Base-by-base conservation (phyloP, 2,888 invertebrate genomes). In the Limnephilus lunatus region DNA sequence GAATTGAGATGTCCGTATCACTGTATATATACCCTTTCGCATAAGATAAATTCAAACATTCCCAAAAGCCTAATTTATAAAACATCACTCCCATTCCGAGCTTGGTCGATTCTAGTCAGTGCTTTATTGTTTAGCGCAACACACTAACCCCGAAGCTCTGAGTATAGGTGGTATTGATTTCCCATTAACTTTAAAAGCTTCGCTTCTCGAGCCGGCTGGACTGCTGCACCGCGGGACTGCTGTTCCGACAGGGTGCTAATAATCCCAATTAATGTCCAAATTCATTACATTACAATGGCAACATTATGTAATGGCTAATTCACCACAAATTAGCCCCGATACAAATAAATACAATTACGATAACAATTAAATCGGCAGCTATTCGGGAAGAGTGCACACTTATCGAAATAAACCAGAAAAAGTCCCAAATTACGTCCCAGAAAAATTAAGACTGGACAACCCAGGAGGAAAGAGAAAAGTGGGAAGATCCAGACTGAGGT, bases 101-200 rank as follows among this genome's bases (percentile, higher is more conserved):
- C 68, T 68, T n/a, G 7, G 68, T 68, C 25, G 68, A 68, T 68
- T 68, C 25, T 68, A n/a, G 25, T 68, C 68, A n/a, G 68, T 68
- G 68, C 25, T 68, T 68, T 68, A n/a, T 68, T 68, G 68, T 68
- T 68, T 68, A 68, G 25, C 68, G 25, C 25, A 68, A 68, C 68
- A 68, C 25, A 68, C 68, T 68, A 25, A 25, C 68, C 19, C n/a
- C 25, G n/a, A 68, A 68, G 68, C 68, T 68, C 25, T 25, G 9
- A 12, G 44, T 44, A 68, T 68, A 68, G 68, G 68, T 68, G 25
- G 68, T 68, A 68, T 68, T 68, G 68, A 68, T 68, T 68, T 68
- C 68, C 68, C 68, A 68, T 68, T 68, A 68, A 68, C 68, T 68
- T 68, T 68, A 68, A 68, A 68, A 68, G 68, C 68, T 68, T 68